Conservation (phyloP, 2,888 invertebrate species). For the Noctua janthe region DNA sequence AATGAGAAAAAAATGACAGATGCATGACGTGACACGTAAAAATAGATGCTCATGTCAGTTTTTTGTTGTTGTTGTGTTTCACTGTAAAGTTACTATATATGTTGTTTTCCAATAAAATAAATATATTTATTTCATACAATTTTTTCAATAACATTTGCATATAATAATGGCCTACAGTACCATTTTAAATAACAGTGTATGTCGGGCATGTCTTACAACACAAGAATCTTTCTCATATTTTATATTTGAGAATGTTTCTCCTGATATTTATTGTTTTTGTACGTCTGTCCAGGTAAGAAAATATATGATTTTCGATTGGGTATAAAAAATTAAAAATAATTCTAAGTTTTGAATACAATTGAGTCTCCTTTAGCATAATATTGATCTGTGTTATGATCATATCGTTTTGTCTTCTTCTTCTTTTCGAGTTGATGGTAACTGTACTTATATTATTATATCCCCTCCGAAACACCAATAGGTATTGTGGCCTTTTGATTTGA, state of each 20-base stretch:
- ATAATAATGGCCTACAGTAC: constrained; percentile 53
- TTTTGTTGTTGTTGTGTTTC: constrained; percentile 4
- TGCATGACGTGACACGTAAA: neutral
- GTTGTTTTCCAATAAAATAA: neutral
- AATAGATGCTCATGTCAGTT: neutral
- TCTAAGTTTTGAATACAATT: neutral
- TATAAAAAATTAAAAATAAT: neutral
- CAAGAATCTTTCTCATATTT: constrained; percentile 78
- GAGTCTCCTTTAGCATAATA: neutral
- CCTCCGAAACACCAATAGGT: neutral
- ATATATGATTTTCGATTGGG: neutral
- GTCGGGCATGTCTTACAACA: constrained; percentile 83
- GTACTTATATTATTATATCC: neutral
- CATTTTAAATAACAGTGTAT: constrained; percentile 73
- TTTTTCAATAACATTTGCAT: constrained; percentile 18
- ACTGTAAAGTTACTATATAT: neutral
- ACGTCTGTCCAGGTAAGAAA: constrained; percentile 83
- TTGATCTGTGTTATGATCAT: neutral
- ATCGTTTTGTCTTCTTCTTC: neutral
- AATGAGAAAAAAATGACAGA: neutral
- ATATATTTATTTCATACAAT: neutral
- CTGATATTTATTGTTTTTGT: constrained; percentile 82
- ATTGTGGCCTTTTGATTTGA: neutral
- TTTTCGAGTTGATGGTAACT: neutral
- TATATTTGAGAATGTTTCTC: constrained; percentile 80